Evolutionary conservation across 2,113 vertebrate genomes (phyloP), one percentile per base, ranked within the genome.

Genomic region (Pituophis catenifer): DNA sequence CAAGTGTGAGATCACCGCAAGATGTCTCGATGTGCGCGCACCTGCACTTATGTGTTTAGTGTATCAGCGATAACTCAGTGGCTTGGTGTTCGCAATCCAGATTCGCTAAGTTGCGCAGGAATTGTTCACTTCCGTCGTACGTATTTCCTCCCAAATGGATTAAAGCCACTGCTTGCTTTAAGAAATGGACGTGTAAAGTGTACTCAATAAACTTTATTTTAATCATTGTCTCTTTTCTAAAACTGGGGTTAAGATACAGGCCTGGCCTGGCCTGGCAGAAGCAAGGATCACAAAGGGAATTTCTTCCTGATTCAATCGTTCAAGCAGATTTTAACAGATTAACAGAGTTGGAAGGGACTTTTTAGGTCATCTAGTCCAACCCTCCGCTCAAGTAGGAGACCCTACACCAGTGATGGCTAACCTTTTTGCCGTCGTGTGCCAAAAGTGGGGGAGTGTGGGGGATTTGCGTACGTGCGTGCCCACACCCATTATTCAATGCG

Each of bases 121-220:
- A 93, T 19, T 81, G 92, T 59, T 91, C 11, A 9, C 11, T 53
- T 55, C 88, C 15, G 59, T 55, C 23, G 8, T 75, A 24, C 70
- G 29, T 62, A 54, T 58, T 52, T 21, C 65, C 88, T 89, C 65
- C 52, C 54, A 12, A 88, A 15, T 50, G 87, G 53, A 33, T 75
- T 65, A 50, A 81, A 86, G 52, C 70, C 88, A 85, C n/a, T 8
- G 8, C 59, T 87, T 48, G 59, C 57, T 88, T 70, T 70, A 15
- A 58, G n/a, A 52, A 48, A 29, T 17, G 54, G 70, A 85, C 1
- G 29, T 44, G 26, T 3, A 70, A 26, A 15, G 29, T 89, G 65
- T 86, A 4, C 93, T 52, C 65, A 92, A 94, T 94, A 94, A 94
- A 94, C 86, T 89, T 91, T 91, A 85, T 91, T 94, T 89, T 65